phyloP scores from a whole-genome alignment of 2,113 vertebrate genomes.

The Callipepla californica region DNA sequence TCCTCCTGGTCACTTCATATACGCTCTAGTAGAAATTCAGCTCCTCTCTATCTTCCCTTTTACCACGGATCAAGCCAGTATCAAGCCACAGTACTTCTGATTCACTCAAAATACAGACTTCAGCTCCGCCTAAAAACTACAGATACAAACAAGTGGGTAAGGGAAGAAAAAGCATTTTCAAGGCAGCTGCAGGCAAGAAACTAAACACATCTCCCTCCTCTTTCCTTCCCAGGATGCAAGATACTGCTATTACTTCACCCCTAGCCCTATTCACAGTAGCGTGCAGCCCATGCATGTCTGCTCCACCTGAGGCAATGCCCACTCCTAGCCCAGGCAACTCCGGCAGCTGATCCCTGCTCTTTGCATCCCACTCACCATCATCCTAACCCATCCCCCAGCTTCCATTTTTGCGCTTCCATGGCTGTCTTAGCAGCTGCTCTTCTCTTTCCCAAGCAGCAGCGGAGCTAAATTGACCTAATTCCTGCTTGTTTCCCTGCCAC shows the following conservation, averaged over 20 bases:
- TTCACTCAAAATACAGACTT: background rate
- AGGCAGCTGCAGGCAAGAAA: background rate
- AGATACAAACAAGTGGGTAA: background rate
- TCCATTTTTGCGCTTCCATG: conserved; percentile 14
- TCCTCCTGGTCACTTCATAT: background rate
- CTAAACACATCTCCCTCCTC: background rate
- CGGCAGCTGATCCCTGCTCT: background rate
- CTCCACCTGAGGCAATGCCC: background rate
- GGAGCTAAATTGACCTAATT: conserved; percentile 76
- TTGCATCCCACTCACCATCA: fast-evolving
- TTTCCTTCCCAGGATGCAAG: background rate
- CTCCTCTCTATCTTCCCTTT: background rate
- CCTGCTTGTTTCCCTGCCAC: conserved; percentile 64
- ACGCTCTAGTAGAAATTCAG: background rate
- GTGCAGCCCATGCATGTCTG: background rate
- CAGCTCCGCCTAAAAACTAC: background rate
- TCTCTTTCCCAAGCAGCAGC: conserved; percentile 60
- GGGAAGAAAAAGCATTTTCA: background rate
- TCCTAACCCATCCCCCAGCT: conserved; percentile 34
- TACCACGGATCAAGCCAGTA: background rate
- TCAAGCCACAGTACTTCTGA: background rate
- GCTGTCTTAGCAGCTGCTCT: conserved; percentile 66
- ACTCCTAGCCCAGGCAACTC: background rate
- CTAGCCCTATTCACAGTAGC: background rate
- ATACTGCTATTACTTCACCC: background rate